Conservation (phyloP, 2,888 invertebrate genomes). For the Coecobrya sp. region DNA sequence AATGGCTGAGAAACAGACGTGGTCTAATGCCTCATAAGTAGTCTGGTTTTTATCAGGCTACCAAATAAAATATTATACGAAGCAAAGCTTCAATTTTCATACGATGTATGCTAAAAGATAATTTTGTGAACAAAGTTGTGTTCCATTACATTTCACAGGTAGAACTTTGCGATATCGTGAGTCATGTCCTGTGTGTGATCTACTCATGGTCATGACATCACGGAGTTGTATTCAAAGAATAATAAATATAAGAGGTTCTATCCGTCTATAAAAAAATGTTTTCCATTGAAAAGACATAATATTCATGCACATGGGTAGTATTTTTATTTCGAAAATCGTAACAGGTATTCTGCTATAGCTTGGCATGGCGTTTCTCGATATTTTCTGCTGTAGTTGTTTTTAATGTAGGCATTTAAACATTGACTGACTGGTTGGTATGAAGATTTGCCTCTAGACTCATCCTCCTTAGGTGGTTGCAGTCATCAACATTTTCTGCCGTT, state of each 20-base stretch:
- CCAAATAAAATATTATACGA: too few relatives aligned
- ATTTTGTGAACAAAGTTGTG: too few relatives aligned
- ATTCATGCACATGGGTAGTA: too few relatives aligned
- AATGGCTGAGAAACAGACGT: too few relatives aligned
- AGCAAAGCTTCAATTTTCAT: too few relatives aligned
- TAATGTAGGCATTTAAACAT: background rate
- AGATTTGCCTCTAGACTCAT: conserved; percentile 10
- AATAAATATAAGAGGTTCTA: too few relatives aligned
- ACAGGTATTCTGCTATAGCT: background rate
- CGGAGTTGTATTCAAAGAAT: background rate
- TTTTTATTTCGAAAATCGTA: background rate
- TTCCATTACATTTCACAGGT: too few relatives aligned
- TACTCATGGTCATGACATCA: background rate
- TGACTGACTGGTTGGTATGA: background rate
- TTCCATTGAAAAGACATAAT: background rate
- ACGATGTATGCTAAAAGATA: too few relatives aligned
- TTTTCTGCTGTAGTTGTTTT: background rate
- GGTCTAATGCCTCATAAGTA: too few relatives aligned
- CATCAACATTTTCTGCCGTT: conserved; percentile 43
- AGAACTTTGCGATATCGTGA: background rate
- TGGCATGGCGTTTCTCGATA: background rate
- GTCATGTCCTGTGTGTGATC: conserved; percentile 22
- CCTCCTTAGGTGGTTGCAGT: conserved; percentile 62
- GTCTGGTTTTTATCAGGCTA: too few relatives aligned
- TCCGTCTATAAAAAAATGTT: background rate